Base-by-base conservation (phyloP, 2,113 vertebrate genomes). In the Heteronetta atricapilla region DNA sequence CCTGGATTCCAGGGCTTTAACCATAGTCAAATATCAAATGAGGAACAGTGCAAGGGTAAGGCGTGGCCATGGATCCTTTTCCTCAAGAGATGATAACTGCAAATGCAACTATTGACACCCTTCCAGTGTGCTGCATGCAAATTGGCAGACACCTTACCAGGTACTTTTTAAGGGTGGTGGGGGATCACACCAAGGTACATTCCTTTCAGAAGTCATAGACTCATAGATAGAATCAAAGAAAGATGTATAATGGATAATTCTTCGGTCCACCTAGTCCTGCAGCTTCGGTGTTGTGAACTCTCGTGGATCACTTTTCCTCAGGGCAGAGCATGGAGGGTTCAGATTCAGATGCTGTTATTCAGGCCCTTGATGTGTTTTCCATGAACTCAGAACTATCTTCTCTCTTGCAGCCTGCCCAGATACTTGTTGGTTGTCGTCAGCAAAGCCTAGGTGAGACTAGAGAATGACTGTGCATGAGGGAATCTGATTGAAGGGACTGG, bases 51-150 rank as follows among this genome's bases (percentile, higher is more conserved):
- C 34, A 95, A 58, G 77, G 2, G 1, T 9, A 50, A 88, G 68
- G 28, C 81, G 42, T 0, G 2, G 69, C 77, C 42, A 36, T 0
- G 0, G 80, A 52, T 73, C 81, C 38, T 52, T 64, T 64, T 90
- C 21, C 52, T 91, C 1, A 3, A 56, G 84, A 52, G 64, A 63
- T 63, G 25, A 55, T 7, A 29, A 36, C 68, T 62, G 73, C 31
- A 77, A 73, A 79, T 34, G 50, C 76, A 92, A 48, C 58, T 80
- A 38, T 26, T 3, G 2, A 46, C 55, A 33, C 34, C 55, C 28
- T 81, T 33, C 44, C 62, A 53, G 22, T 1, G n/a, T 8, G 44
- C 46, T 74, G 40, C 4, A 34, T n/a, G 52, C 28, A 80, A 73
- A n/a, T 13, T 31, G 29, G 36, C 48, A 86, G 72, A 74, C 60